Conservation (phyloP, 2,113 vertebrate species). For the Eclectus roratus region DNA sequence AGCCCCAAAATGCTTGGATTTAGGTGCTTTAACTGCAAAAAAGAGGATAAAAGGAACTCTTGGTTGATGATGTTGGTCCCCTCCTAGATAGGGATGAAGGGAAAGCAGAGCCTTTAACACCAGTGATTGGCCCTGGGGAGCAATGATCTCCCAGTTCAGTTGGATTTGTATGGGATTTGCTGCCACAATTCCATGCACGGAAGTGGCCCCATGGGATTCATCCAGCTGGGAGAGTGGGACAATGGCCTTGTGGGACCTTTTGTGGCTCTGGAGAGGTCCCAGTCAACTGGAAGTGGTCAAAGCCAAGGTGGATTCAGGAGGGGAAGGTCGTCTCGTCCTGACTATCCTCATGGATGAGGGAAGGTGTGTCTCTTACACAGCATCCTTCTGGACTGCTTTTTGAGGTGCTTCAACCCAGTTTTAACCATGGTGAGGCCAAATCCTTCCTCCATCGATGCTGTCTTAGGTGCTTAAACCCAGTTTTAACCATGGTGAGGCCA, state of each 20-base stretch:
- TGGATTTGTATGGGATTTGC: neutral
- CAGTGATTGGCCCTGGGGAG: neutral
- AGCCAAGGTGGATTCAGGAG: neutral
- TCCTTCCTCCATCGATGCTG: too few species aligned
- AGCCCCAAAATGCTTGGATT: neutral
- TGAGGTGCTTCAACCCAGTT: too few species aligned
- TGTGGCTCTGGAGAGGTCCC: neutral
- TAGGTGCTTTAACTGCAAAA: neutral
- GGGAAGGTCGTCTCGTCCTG: neutral
- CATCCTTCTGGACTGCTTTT: neutral
- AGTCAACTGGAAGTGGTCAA: neutral
- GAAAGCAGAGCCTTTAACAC: neutral
- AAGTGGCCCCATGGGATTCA: neutral
- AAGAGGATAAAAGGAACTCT: neutral
- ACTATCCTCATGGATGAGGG: neutral
- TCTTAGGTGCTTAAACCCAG: too few species aligned
- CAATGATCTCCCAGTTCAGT: neutral
- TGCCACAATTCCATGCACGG: rapidly evolving
- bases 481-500: too few species aligned
- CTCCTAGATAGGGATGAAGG: neutral
- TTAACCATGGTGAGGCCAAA: too few species aligned
- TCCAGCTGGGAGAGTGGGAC: neutral
- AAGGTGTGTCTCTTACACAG: neutral
- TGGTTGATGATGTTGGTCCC: neutral
- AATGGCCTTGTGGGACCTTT: neutral